Evolutionary conservation across 2,797 vertebrate genomes (phyloP).

Genomic region (Chrysocyon brachyurus): DNA sequence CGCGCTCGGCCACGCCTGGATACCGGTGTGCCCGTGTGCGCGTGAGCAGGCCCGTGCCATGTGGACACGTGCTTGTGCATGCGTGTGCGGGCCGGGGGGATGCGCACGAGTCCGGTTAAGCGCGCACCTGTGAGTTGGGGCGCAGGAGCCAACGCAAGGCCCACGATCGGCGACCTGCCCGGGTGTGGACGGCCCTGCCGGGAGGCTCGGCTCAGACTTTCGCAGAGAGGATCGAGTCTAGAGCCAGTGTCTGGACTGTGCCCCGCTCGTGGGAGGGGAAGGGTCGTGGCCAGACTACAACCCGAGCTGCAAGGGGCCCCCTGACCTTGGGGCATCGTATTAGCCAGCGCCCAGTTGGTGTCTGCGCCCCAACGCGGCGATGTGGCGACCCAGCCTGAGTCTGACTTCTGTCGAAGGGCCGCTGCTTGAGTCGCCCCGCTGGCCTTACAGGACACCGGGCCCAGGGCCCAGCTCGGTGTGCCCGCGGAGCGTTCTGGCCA

Average conservation of each 20-base stretch:
- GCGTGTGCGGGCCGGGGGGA: slow-evolving; percentile 64
- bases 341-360: background rate
- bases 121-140: background rate
- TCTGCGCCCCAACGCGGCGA: background rate
- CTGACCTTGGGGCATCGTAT: background rate
- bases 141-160: background rate
- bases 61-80: slow-evolving; percentile 71
- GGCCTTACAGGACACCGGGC: background rate
- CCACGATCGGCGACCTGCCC: background rate
- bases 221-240: background rate
- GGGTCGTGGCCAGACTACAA: background rate
- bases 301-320: background rate
- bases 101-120: background rate
- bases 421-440: background rate
- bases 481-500: background rate
- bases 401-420: slow-evolving; percentile 39
- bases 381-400: background rate
- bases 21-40: slow-evolving; percentile 64
- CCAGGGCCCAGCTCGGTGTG: background rate
- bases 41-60: slow-evolving; percentile 69
- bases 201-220: background rate
- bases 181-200: background rate
- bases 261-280: background rate
- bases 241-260: too few relatives aligned
- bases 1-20: slow-evolving; percentile 75